phyloP scores from a whole-genome alignment of 2,797 vertebrate genomes.

The Cynodonichthys magdalenae region DNA sequence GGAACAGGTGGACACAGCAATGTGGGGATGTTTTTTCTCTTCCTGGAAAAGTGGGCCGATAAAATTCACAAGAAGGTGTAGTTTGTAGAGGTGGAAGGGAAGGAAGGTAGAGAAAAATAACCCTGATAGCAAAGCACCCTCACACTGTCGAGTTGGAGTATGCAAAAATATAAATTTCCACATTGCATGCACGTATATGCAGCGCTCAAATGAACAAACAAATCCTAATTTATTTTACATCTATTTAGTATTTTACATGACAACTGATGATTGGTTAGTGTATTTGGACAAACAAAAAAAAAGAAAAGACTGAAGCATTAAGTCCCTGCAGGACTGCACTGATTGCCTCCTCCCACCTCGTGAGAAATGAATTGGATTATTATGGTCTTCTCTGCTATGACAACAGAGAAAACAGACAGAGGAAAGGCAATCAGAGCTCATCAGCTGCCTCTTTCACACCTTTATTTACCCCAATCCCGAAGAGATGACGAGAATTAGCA shows the following conservation, averaged over 20 bases:
- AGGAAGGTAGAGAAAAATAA: constrained; percentile 17
- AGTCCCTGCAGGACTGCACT: constrained; percentile 41
- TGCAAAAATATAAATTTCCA: constrained; percentile 6
- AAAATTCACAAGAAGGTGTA: constrained; percentile 48
- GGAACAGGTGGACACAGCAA: constrained; percentile 54
- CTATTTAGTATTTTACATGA: constrained; percentile 15
- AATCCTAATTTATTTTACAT: background rate
- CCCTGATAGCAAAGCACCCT: constrained; percentile 40
- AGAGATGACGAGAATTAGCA: constrained; percentile 82
- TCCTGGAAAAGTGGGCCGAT: constrained; percentile 22
- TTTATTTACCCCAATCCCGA: constrained; percentile 84
- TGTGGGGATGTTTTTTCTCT: constrained; percentile 32
- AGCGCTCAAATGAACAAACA: constrained; percentile 6
- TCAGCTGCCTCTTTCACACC: constrained; percentile 80
- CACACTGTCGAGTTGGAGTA: background rate
- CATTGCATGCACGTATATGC: constrained; percentile 4
- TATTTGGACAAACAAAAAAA: constrained; percentile 32
- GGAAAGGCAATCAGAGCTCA: constrained; percentile 80
- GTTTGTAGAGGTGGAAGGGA: constrained; percentile 12
- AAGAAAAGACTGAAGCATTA: constrained; percentile 41
- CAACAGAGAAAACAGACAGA: constrained; percentile 80
- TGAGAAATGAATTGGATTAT: constrained; percentile 78
- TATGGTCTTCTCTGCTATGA: constrained; percentile 75
- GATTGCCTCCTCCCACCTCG: constrained; percentile 66
- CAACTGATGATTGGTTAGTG: constrained; percentile 47